phyloP scores from a whole-genome alignment of 2,888 invertebrate genomes.

The Phyllotreta cruciferae region DNA sequence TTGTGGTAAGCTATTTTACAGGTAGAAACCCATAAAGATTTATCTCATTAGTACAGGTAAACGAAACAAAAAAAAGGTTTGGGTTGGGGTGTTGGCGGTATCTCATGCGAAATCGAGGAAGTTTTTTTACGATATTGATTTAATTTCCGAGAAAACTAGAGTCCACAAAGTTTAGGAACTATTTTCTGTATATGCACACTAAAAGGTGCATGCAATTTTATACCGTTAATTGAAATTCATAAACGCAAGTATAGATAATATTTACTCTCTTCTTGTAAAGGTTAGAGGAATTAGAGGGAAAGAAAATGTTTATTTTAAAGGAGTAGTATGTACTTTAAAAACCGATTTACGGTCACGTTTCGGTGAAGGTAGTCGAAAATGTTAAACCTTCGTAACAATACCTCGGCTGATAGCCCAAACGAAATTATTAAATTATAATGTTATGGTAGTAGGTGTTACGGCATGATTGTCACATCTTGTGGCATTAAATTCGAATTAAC shows the following conservation, averaged over 20 bases:
- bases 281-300: too few relatives aligned
- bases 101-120: constrained; percentile 53
- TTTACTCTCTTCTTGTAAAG: too few relatives aligned
- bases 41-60: constrained; percentile 54
- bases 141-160: constrained; percentile 33
- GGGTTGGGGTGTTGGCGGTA: constrained; percentile 46
- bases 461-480: constrained; percentile 59
- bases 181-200: background rate
- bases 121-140: constrained; percentile 47
- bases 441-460: constrained; percentile 60
- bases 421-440: constrained; percentile 61
- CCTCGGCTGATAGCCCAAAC: constrained; percentile 52
- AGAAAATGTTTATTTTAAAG: too few relatives aligned
- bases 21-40: constrained; percentile 49
- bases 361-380: constrained; percentile 49
- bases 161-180: background rate
- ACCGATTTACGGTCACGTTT: constrained; percentile 45
- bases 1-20: constrained; percentile 36
- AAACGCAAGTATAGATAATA: too few relatives aligned
- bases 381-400: constrained; percentile 52
- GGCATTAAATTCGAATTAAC: constrained; percentile 61
- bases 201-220: too few relatives aligned
- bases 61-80: constrained; percentile 48
- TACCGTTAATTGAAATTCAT: too few relatives aligned
- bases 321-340: constrained; percentile 9